Conservation (phyloP, 1,140 invertebrate species). For the Bombus picipes region DNA sequence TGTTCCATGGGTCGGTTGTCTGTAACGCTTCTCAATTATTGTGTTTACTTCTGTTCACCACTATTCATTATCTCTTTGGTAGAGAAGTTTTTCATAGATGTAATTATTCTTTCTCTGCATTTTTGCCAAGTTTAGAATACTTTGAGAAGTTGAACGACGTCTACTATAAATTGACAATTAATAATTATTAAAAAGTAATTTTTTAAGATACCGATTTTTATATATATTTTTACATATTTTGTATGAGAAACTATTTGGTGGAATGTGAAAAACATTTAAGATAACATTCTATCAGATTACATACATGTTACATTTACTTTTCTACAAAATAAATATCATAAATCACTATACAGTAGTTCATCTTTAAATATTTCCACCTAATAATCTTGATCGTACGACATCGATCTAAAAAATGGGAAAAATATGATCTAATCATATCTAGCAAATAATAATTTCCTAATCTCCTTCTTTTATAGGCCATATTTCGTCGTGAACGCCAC, state of each 20-base stretch:
- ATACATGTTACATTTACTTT: background rate
- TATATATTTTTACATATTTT: too few relatives aligned
- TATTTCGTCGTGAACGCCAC: background rate
- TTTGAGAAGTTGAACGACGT: too few relatives aligned
- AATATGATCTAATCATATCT: too few relatives aligned
- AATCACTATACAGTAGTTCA: too few relatives aligned
- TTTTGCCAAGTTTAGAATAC: background rate
- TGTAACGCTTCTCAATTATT: background rate
- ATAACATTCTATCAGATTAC: too few relatives aligned
- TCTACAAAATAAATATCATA: background rate
- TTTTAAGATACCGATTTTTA: background rate
- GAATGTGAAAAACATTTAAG: background rate
- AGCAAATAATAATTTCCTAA: too few relatives aligned
- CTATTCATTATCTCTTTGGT: background rate
- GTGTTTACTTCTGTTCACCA: background rate
- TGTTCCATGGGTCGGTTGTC: background rate
- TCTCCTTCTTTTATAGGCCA: too few relatives aligned
- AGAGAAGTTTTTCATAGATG: background rate
- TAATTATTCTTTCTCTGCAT: background rate
- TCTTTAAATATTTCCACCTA: too few relatives aligned
- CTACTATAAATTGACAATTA: too few relatives aligned
- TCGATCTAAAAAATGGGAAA: too few relatives aligned
- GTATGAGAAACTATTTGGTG: background rate
- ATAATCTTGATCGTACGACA: too few relatives aligned
- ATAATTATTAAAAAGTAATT: background rate